Conservation (phyloP, 2,797 vertebrate genomes). For the Onychomys leucogaster region DNA sequence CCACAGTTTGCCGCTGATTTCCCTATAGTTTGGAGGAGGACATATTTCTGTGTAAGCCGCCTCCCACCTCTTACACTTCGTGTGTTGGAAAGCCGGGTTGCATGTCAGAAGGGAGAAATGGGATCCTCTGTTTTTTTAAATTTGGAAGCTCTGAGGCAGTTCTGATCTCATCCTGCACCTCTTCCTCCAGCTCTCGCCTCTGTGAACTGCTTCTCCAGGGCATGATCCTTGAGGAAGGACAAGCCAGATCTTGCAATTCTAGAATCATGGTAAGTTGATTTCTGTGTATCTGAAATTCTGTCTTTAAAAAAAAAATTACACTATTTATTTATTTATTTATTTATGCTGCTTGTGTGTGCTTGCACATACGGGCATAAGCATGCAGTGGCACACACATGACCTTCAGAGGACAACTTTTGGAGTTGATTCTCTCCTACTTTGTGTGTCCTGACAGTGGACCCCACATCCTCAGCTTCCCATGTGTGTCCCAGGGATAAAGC, state of each 20-base stretch:
- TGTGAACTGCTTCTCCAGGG: conserved; percentile 45
- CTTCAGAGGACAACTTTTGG: background rate
- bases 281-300: conserved; percentile 44
- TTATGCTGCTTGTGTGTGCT: background rate
- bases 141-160: conserved; percentile 11
- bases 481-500: background rate
- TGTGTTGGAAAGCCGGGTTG: background rate
- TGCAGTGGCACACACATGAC: background rate
- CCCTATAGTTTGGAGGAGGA: background rate
- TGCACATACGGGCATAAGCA: background rate
- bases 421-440: background rate
- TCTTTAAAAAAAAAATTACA: background rate
- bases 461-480: background rate
- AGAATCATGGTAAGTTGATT: conserved; percentile 80
- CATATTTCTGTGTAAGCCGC: background rate
- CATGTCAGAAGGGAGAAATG: background rate
- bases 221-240: conserved; percentile 44
- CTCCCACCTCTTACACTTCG: background rate
- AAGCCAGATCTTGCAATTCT: conserved; percentile 31
- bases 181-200: conserved; percentile 51
- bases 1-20: background rate
- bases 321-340: background rate
- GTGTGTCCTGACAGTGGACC: background rate
- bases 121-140: background rate
- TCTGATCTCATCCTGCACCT: conserved; percentile 34